A percentile compares a stretch with the other conserved stretches of the same genome.
These are phyloP conservation scores for Nanger granti DNA, from an alignment of 2,113 vertebrate genomes.

Conservation along the genomic window DNA sequence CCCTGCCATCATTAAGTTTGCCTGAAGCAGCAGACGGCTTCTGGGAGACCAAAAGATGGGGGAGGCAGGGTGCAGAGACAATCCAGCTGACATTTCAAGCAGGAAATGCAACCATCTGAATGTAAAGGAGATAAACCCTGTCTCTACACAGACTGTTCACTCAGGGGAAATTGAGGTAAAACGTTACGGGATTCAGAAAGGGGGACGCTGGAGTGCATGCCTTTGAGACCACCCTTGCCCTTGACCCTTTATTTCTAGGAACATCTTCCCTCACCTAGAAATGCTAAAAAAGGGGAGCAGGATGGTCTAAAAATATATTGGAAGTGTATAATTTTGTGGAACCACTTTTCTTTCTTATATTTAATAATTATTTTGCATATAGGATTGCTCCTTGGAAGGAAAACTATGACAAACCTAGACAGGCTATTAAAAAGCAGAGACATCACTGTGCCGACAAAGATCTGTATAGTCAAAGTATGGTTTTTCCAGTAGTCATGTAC, in stretches of 20 bases:
- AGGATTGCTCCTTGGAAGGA: background rate
- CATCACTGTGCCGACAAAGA: background rate
- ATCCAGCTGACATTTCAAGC: slow-evolving; percentile 72
- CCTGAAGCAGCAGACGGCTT: slow-evolving; percentile 73
- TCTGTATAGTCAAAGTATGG: background rate
- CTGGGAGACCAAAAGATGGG: slow-evolving; percentile 61
- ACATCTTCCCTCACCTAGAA: background rate
- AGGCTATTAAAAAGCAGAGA: background rate
- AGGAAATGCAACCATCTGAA: slow-evolving; percentile 72
- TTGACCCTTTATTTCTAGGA: background rate
- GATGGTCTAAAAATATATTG: background rate
- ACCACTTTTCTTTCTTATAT: background rate
- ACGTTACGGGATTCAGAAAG: background rate
- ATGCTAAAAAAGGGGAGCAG: background rate
- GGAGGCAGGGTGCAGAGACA: slow-evolving; percentile 55
- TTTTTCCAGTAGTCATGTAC: background rate
- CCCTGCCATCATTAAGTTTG: slow-evolving; percentile 72
- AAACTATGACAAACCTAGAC: background rate
- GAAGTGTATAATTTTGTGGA: background rate
- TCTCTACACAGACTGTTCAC: slow-evolving; percentile 37
- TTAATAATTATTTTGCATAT: background rate
- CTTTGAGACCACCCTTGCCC: background rate
- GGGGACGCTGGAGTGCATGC: background rate
- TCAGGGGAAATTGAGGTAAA: slow-evolving; percentile 65
- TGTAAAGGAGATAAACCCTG: slow-evolving; percentile 70